phyloP scores from a whole-genome alignment of 2,113 vertebrate species.

The Varanus salvator region DNA sequence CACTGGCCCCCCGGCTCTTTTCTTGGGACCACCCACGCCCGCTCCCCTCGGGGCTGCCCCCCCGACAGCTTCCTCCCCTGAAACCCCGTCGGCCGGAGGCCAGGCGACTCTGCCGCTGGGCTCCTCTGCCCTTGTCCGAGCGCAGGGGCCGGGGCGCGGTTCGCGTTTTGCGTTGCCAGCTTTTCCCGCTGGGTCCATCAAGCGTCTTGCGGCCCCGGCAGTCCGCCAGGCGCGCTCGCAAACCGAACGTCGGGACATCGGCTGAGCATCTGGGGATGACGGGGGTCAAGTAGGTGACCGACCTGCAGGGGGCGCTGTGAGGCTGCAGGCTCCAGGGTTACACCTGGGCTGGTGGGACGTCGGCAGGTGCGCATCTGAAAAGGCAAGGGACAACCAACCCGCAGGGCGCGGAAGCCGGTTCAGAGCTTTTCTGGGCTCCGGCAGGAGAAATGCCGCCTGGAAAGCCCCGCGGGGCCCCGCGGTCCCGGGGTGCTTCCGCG shows the following conservation, averaged over 20 bases:
- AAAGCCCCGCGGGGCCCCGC: not conserved
- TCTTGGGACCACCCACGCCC: not conserved
- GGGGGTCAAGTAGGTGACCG: not conserved
- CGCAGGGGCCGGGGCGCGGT: no score
- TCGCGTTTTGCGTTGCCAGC: not conserved
- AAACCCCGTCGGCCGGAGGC: no score
- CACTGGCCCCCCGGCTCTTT: not conserved
- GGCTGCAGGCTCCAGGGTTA: no score
- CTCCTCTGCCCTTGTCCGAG: no score
- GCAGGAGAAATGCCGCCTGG: not conserved
- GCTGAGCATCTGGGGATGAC: not conserved
- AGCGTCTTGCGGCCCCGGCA: not conserved
- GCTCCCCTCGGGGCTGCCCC: not conserved
- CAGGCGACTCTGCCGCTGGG: no score
- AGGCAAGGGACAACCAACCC: not conserved
- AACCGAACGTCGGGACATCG: not conserved
- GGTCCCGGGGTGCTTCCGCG: not conserved
- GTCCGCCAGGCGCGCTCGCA: not conserved
- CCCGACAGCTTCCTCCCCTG: no score
- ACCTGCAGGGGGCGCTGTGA: no score
- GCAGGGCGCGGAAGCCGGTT: not conserved
- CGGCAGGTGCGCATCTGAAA: not conserved
- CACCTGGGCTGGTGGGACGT: no score
- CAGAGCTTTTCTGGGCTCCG: not conserved
- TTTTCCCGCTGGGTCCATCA: not conserved